Base-by-base conservation (phyloP, 2,888 invertebrate species). In the Parnassius smintheus region DNA sequence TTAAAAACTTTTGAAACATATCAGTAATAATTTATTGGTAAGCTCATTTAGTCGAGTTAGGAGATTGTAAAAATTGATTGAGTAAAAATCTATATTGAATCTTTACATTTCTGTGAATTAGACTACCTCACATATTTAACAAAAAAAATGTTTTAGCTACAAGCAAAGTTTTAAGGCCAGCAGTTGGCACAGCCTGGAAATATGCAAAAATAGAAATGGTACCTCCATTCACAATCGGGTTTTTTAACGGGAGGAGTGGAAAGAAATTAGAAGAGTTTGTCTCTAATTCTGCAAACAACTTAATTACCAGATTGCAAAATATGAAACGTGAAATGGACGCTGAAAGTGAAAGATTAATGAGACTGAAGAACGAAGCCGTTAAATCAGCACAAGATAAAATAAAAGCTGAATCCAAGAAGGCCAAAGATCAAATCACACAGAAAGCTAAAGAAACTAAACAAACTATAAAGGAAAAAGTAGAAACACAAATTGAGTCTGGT, bases 201-300 rank as follows among this genome's bases (percentile, higher is more conserved):
- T 91, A 90, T 69, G 75, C 82, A 44, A 91, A 89, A 77, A 73
- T 78, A n/a, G 91, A 91, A 80, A 74, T 80, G 56, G 80, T 76
- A 46, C 91, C 91, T n/a, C 90, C 91, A 0, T 68, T 80, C 72
- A 83, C 84, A 11, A 57, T 71, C 41, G 61, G 65, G 13, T 75
- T 82, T 7, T 78, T 88, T 58, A 68, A 77, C 59, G 89, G 88
- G 12, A 66, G 77, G 12, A 51, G 48, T 22, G 88, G 87, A 13
- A 70, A 72, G 65, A 72, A 72, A 48, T 22, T 91, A 3, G 89
- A 88, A 78, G 65, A 69, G 7, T 3, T 67, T 8, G 77, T 67
- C 9, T 75, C 70, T 7, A 71, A 70, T 11, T 42, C 69, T 18
- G 69, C 75, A 9, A 72, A 84, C 45, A 64, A 66, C 13, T 57